These are phyloP conservation scores for Paramisgurnus dabryanus DNA, from an alignment of 2,113 vertebrate species.

Conservation along the genomic window DNA sequence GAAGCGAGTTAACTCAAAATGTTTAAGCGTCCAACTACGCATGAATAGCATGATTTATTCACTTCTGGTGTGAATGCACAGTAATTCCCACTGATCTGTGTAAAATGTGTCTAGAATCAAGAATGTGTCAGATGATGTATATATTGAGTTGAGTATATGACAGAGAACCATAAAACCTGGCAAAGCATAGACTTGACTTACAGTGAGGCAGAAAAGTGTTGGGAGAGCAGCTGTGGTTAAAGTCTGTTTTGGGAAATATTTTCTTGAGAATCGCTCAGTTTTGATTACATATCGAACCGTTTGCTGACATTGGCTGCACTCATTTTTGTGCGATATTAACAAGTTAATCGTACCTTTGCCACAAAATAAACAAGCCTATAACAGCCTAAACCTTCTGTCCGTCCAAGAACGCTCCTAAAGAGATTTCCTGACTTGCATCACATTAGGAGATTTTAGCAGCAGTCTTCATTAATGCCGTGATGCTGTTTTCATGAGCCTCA, in stretches of 20 bases:
- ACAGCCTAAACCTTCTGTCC: slow-evolving; percentile 62
- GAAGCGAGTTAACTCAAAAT: no score
- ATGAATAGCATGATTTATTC: no score
- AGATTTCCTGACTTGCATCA: slow-evolving; percentile 53
- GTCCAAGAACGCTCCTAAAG: slow-evolving; percentile 58
- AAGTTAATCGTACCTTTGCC: slow-evolving; percentile 57
- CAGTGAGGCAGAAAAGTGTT: slow-evolving; percentile 24
- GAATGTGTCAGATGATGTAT: background rate
- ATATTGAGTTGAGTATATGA: background rate
- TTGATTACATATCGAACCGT: slow-evolving; percentile 62
- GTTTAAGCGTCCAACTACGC: no score
- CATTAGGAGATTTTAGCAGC: slow-evolving; percentile 11
- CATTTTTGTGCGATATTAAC: slow-evolving; percentile 55
- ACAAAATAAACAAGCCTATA: slow-evolving; percentile 61
- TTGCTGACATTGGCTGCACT: slow-evolving; percentile 69
- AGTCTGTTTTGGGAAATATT: slow-evolving; percentile 59
- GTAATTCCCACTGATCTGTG: no score
- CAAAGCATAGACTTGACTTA: slow-evolving; percentile 16
- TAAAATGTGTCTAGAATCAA: background rate
- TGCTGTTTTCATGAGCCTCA: slow-evolving; percentile 22
- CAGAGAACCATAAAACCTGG: background rate
- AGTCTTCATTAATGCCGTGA: slow-evolving; percentile 40
- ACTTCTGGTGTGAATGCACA: background rate
- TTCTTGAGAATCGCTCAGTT: slow-evolving; percentile 52
- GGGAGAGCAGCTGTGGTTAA: slow-evolving; percentile 48